These are phyloP conservation scores for Drosophila buzzatii DNA, from an alignment of 2,888 invertebrate genomes.

Conservation along the genomic window DNA sequence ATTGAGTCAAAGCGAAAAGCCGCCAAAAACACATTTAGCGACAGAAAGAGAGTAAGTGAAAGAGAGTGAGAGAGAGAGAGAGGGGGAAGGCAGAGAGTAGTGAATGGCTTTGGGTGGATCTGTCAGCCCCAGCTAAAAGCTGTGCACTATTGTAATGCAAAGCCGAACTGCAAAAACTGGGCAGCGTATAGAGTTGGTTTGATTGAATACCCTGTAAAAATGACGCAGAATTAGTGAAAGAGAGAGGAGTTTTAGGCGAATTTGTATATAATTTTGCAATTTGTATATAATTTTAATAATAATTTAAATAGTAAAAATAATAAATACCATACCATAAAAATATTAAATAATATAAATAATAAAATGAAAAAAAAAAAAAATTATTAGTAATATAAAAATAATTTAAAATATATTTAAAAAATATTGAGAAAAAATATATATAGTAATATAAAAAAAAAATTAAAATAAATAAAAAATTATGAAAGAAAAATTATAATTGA, in stretches of 20 bases:
- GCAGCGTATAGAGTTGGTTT: neutral
- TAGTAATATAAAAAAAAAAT: no score
- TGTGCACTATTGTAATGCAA: slow-evolving; percentile 18
- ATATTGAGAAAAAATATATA: no score
- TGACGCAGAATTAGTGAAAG: no score
- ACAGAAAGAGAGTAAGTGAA: neutral
- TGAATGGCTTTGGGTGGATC: slow-evolving; percentile 33
- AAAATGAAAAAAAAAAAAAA: no score
- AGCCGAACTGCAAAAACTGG: slow-evolving; percentile 16
- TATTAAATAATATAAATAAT: no score
- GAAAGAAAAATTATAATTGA: no score
- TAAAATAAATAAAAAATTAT: no score
- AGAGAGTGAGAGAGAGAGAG: neutral
- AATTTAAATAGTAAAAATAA: no score
- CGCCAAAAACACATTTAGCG: slow-evolving; percentile 51
- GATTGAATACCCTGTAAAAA: slow-evolving; percentile 2
- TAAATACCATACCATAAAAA: no score
- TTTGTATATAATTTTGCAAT: no score
- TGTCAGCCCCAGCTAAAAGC: slow-evolving; percentile 15
- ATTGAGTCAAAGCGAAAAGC: slow-evolving; percentile 74
- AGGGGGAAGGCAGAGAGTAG: neutral
- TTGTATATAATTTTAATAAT: neutral
- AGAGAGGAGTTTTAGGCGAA: neutral
- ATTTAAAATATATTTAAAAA: no score
- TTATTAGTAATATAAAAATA: no score